Percentiles rank a stretch among this genome's conserved stretches.
phyloP scores from a whole-genome alignment of 2,797 vertebrate genomes.

The Pipistrellus pygmaeus region DNA sequence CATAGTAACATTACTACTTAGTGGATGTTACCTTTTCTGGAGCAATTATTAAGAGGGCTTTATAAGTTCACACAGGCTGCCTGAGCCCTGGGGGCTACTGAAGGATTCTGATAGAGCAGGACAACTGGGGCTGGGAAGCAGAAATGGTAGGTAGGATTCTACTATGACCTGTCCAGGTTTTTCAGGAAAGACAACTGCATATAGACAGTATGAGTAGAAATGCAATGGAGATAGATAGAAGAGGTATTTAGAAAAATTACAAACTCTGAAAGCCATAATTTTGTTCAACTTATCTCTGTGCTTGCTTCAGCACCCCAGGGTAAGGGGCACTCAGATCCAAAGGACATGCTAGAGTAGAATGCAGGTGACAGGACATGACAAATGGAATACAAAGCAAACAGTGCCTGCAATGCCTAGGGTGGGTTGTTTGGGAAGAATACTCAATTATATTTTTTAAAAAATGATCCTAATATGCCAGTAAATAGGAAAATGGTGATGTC shows the following conservation, averaged over 20 bases:
- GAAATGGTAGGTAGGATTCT: background rate
- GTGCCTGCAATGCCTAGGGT: background rate
- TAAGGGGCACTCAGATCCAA: background rate
- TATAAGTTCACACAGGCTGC: background rate
- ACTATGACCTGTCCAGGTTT: background rate
- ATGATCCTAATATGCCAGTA: background rate
- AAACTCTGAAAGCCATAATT: background rate
- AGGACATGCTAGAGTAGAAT: background rate
- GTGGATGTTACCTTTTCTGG: background rate
- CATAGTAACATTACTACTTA: background rate
- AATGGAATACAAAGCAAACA: background rate
- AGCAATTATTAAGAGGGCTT: background rate
- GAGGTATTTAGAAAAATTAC: background rate
- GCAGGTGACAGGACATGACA: background rate
- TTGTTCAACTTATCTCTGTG: constrained; percentile 12
- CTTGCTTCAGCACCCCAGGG: background rate
- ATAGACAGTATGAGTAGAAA: background rate
- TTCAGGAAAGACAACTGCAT: background rate
- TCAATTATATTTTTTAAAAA: constrained; percentile 1
- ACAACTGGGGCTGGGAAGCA: background rate
- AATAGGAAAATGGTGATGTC: background rate
- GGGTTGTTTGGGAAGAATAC: background rate
- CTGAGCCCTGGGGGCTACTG: background rate
- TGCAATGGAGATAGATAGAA: background rate
- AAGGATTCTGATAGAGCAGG: background rate